Base-by-base conservation (phyloP, 1,140 invertebrate genomes). In the Dendrolimus kikuchii region DNA sequence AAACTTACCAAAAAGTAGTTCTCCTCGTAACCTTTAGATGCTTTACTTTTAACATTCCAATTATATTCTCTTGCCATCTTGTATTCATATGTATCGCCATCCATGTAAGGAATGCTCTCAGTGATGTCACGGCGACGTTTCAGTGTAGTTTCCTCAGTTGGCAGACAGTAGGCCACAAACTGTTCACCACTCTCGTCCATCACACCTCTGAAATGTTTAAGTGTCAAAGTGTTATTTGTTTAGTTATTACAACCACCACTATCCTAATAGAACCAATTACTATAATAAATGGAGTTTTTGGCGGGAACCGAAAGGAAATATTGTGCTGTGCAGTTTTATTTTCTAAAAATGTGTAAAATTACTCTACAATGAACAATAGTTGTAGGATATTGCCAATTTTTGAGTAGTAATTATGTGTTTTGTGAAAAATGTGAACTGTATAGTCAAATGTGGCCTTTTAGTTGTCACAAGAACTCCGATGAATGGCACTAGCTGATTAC, bases 11-110 rank as follows among this genome's bases (percentile, higher is more conserved):
- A 94, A 87, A 99, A 99, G 80, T 99, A 99, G 83, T 98, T 99
- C 84, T 99, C 98, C 86, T 99, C 97, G 74, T 99, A 99, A 42
- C 97, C 98, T 82, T 98, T 98, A 0, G 95, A 97, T 0, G 96
- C 93, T 89, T 99, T 99, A 79, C 96, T 99, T 79, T 99, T 99
- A 3, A 99, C 98, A 87, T 99, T 99, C 98, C 98, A 99, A 71
- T 98, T 98, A 73, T 98, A 98, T 81, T 98, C 96, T 64, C 96
- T 89, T 0, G 96, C 95, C 93, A 98, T 97, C 87, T 96, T 95
- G 69, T 98, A 98, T 63, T 98, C 96, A 78, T 98, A 98, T 55
- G 95, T 95, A 51, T 97, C 95, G 2, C 96, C 96, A 49, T 98
- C 96, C 58, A 92, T 92, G 85, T 98, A 99, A 1, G 96, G 92